Percentiles rank a stretch among this genome's conserved stretches.
These are phyloP conservation scores for Echinarachnius parma DNA, from an alignment of 53 echinoderm and acorn worm species.

Conservation along the genomic window DNA sequence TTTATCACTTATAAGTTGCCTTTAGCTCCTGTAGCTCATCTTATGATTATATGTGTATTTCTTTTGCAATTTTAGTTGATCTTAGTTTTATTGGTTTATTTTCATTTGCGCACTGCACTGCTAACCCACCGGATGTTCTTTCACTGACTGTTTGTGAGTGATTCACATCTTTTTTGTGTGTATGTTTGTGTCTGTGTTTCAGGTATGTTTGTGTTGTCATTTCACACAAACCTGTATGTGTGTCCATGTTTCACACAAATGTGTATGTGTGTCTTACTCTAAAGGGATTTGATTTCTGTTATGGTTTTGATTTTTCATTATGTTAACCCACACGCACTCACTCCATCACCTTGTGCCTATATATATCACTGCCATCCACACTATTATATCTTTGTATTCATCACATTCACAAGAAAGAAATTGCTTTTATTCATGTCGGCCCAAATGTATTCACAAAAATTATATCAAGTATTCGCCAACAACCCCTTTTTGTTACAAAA, in stretches of 20 bases:
- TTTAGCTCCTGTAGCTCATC: too few relatives aligned
- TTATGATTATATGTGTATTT: too few relatives aligned
- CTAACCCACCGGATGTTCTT: neutral
- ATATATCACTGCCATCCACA: constrained; percentile 14
- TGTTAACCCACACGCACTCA: neutral
- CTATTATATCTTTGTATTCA: too few relatives aligned
- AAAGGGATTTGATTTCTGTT: constrained; percentile 8
- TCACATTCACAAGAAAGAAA: neutral
- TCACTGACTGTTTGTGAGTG: neutral
- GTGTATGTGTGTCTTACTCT: constrained; percentile 18
- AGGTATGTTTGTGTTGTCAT: constrained; percentile 18
- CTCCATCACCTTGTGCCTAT: constrained; percentile 41
- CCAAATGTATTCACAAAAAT: constrained; percentile 8
- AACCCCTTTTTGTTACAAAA: constrained; percentile 5
- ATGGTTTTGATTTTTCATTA: too few relatives aligned
- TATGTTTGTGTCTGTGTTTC: constrained; percentile 21
- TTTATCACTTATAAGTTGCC: too few relatives aligned
- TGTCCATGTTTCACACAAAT: too few relatives aligned
- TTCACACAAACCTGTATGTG: constrained; percentile 12
- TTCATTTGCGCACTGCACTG: neutral
- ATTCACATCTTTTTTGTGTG: constrained; percentile 6
- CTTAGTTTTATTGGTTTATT: constrained; percentile 28
- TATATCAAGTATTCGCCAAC: constrained; percentile 1
- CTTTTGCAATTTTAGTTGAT: too few relatives aligned
- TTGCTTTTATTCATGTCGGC: constrained; percentile 1